Evolutionary conservation across 2,797 vertebrate species (phyloP), one percentile per base, ranked within the genome.

Genomic region (Discoglossus pictus): DNA sequence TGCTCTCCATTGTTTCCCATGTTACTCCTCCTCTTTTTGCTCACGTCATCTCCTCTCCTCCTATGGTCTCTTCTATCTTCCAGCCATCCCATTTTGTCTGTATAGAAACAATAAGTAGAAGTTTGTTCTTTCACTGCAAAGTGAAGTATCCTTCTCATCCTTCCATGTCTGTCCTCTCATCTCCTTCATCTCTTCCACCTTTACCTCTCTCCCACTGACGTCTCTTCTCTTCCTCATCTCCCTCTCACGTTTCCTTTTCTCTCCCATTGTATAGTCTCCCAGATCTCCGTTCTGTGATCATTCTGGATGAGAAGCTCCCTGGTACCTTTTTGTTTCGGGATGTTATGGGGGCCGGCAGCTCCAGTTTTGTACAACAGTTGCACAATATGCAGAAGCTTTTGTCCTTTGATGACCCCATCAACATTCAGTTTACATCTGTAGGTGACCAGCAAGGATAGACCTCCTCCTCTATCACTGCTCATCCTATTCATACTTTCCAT

Each of bases 361-460:
- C 83, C 68, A 83, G 69, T 17, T 87, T 91, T 2, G 18, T 81
- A 69, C 81, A 78, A 54, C 82, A 85, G 73, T 82, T 98, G 60
- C 82, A 76, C 71, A 77, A 82, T 0, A 46, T 90, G 42, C 89
- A 94, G 86, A 81, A 48, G 63, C 87, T 81, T 17, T 78, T 97
- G 72, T 88, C 82, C 50, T 91, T 65, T 43, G 78, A 87, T 0
- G 95, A 97, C 0, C 90, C 93, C 58, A 83, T 97, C 80, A 97
- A 94, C 77, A 92, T 98, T 69, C 93, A 93, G 84, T 97, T 96
- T 77, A 97, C 94, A 68, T 98, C 95, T 18, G 94, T 97, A 86
- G 77, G 79, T 61, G 1, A 43, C 9, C 10, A 10, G 21, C n/a
- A n/a, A n/a, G n/a, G n/a, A n/a, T n/a, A n/a, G n/a, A n/a, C n/a